Evolutionary conservation across 2,888 invertebrate species (phyloP).

Genomic region (Plebejus anna): DNA sequence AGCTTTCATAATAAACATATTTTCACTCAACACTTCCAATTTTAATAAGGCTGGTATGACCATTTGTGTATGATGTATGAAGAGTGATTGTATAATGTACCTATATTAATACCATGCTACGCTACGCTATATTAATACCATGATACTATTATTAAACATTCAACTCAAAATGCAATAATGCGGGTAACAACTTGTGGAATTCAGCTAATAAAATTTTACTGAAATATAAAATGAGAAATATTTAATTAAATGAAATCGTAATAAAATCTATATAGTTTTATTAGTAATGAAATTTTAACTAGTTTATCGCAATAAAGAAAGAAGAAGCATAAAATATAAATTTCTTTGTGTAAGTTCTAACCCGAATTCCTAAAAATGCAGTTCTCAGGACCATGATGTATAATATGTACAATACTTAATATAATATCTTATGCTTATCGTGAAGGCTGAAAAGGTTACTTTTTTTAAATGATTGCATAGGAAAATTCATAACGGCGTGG

Average conservation of each 20-base stretch:
- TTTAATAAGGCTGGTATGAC: background rate
- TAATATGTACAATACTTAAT: no score
- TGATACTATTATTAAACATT: background rate
- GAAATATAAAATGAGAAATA: background rate
- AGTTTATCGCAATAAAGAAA: no score
- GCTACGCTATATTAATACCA: background rate
- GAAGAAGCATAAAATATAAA: no score
- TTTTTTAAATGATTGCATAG: no score
- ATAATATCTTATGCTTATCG: no score
- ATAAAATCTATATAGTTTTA: background rate
- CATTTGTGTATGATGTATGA: constrained; percentile 14
- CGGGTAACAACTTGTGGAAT: background rate
- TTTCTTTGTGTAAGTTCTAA: no score
- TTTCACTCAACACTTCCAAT: background rate
- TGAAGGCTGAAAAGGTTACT: no score
- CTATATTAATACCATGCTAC: background rate
- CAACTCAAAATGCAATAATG: background rate
- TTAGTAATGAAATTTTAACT: background rate
- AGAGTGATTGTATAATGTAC: background rate
- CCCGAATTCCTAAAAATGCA: no score
- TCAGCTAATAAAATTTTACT: background rate
- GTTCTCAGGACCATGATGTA: no score
- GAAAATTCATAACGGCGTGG: no score
- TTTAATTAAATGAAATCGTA: background rate
- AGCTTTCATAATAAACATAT: background rate